A percentile compares a stretch with the other conserved stretches of the same genome.
Conservation (phyloP, 1,140 invertebrate species). For the Kradibia gibbosae region DNA sequence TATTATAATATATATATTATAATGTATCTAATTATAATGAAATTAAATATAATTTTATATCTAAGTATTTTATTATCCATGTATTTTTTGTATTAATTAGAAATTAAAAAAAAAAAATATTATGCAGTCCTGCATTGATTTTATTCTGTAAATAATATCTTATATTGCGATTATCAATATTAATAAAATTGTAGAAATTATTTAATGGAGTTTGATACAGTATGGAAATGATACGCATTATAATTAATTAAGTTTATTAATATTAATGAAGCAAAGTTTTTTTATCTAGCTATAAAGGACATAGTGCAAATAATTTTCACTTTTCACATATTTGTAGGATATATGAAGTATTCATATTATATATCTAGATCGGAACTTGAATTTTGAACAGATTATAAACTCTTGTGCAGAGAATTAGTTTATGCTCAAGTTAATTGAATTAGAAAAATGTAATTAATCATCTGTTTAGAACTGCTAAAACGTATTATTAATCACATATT, state of each 20-base stretch:
- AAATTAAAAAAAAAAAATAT: conserved; percentile 7
- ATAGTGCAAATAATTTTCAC: neutral
- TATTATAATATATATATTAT: too few relatives aligned
- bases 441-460: neutral
- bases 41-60: too few relatives aligned
- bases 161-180: too few relatives aligned
- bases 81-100: neutral
- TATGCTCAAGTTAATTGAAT: neutral
- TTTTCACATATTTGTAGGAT: neutral
- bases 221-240: conserved; percentile 1
- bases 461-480: neutral
- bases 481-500: too few relatives aligned
- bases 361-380: neutral
- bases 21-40: too few relatives aligned
- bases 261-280: conserved; percentile 18
- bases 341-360: neutral
- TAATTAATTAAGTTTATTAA: conserved; percentile 38
- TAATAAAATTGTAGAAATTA: conserved; percentile 16
- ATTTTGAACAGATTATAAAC: neutral
- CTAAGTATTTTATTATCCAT: too few relatives aligned
- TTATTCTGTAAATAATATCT: too few relatives aligned
- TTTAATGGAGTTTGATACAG: neutral
- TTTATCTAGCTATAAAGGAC: neutral
- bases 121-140: too few relatives aligned
- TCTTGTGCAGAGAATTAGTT: neutral